Evolutionary conservation across 2,113 vertebrate genomes (phyloP).

Genomic region (Elephantulus edwardii): DNA sequence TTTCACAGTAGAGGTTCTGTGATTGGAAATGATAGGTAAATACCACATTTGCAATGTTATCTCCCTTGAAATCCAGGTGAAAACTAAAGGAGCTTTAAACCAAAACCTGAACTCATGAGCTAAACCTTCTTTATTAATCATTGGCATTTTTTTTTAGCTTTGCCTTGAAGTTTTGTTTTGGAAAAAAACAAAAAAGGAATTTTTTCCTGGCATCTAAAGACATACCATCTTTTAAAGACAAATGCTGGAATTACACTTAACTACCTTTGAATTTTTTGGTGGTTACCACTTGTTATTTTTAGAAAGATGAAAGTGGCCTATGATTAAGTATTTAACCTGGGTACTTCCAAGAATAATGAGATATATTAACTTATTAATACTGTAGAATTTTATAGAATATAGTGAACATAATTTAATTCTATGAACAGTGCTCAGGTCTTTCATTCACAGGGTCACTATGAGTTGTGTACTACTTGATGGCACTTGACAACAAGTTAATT

Average conservation of each 20-base stretch:
- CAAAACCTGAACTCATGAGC: constrained; percentile 61
- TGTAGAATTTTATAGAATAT: not conserved
- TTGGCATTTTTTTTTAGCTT: constrained; percentile 74
- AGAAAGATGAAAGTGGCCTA: constrained; percentile 16
- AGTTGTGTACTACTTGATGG: no score
- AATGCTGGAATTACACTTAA: not conserved
- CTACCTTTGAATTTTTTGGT: constrained; percentile 15
- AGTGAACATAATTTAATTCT: constrained; percentile 12
- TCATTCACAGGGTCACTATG: no score
- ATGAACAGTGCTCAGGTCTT: no score
- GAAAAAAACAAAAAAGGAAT: not conserved
- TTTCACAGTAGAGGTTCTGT: constrained; percentile 19
- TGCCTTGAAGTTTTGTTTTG: constrained; percentile 72
- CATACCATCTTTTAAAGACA: constrained; percentile 17
- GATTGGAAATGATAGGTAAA: constrained; percentile 18
- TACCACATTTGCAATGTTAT: not conserved
- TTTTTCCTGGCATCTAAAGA: constrained; percentile 43
- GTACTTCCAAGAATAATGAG: constrained; percentile 25
- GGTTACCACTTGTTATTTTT: constrained; percentile 52
- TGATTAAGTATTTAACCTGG: constrained; percentile 30
- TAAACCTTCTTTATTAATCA: constrained; percentile 71
- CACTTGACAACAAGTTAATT: no score
- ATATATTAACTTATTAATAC: constrained; percentile 8
- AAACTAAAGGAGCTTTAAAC: constrained; percentile 22
- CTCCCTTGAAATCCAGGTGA: constrained; percentile 20